Evolutionary conservation across 2,113 vertebrate genomes (phyloP).

Genomic region (Pelvicachromis taeniatus): DNA sequence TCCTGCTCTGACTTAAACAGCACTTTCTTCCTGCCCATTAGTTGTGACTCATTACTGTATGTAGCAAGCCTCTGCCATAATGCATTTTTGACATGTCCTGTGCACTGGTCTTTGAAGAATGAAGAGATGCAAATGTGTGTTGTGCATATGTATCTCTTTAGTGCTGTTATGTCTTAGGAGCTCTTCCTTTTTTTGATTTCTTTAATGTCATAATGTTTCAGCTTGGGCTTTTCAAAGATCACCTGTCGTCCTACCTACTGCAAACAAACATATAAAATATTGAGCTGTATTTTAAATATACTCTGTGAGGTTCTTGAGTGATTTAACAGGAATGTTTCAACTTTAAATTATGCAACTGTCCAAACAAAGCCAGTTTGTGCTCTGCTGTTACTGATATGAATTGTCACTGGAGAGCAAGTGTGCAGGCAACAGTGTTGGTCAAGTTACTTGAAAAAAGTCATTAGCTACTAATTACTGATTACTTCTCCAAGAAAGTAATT

Average conservation of each 20-base stretch:
- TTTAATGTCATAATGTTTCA: not conserved
- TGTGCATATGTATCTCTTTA: not conserved
- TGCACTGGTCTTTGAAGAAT: constrained; percentile 2
- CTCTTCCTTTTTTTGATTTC: not conserved
- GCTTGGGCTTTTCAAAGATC: not conserved
- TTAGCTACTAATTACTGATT: no score
- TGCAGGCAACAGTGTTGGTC: not conserved
- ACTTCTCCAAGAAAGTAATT: no score
- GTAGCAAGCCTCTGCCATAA: not conserved
- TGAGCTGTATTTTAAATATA: not conserved
- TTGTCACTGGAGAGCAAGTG: not conserved
- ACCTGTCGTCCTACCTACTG: not conserved
- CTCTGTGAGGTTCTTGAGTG: not conserved
- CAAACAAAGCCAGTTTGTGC: not conserved
- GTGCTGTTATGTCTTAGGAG: not conserved
- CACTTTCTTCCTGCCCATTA: not conserved
- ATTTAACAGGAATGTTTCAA: not conserved
- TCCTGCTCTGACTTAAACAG: not conserved
- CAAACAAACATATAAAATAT: not conserved
- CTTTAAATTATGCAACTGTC: not conserved
- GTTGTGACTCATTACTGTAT: not conserved
- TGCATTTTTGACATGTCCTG: not conserved
- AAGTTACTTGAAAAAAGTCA: no score
- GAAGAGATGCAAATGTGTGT: constrained; percentile 10
- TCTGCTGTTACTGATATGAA: not conserved